Evolutionary conservation across 2,113 vertebrate genomes (phyloP).

Genomic region (Cairina moschata): DNA sequence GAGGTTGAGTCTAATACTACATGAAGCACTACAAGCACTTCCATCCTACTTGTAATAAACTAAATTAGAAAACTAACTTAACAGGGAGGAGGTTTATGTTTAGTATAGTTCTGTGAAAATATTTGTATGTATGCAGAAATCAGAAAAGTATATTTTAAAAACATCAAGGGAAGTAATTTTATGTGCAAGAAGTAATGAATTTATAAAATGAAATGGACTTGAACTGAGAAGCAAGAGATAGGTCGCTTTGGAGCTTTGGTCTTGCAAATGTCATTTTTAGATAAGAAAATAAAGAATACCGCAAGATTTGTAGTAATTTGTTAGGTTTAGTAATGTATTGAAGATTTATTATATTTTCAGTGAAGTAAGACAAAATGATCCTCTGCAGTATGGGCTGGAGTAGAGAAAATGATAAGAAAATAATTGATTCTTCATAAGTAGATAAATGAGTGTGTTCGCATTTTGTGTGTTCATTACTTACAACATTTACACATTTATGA

Average conservation of each 20-base stretch:
- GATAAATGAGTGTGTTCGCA: conserved; percentile 68
- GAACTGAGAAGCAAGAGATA: not conserved
- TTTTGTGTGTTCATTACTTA: conserved; percentile 75
- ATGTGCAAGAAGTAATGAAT: not conserved
- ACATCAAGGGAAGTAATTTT: not conserved
- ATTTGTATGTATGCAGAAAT: not conserved
- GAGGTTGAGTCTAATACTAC: not conserved
- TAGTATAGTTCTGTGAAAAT: not conserved
- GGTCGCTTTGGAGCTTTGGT: not conserved
- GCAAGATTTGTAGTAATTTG: conserved; percentile 53
- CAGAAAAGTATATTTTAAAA: not conserved
- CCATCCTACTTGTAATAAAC: not conserved
- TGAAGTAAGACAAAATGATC: conserved; percentile 68
- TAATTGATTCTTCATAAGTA: conserved; percentile 71
- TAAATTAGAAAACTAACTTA: not conserved
- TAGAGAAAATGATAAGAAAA: conserved; percentile 62
- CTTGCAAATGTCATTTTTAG: not conserved
- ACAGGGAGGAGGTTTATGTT: not conserved
- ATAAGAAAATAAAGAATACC: conserved; percentile 16
- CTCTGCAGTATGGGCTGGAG: conserved; percentile 11
- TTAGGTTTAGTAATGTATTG: conserved; percentile 59
- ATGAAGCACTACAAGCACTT: not conserved
- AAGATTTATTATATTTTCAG: conserved; percentile 69
- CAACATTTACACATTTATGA: conserved; percentile 69
- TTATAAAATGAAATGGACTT: conserved; percentile 30